Evolutionary conservation across 1,140 invertebrate genomes (phyloP).

Genomic region (Drosophila albomicans): DNA sequence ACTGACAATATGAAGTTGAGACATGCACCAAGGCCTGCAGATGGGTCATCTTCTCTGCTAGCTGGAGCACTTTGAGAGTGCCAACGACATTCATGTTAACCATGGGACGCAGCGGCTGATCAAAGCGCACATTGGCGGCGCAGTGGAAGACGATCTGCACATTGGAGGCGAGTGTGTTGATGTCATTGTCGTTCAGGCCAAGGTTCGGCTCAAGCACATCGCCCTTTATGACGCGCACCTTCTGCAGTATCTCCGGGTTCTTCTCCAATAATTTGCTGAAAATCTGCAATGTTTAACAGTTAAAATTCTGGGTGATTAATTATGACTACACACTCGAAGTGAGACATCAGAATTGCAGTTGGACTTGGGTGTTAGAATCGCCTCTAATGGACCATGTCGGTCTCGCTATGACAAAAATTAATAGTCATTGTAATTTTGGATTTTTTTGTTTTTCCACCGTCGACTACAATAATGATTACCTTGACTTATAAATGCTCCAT

Average conservation of each 20-base stretch:
- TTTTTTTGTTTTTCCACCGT: slow-evolving; percentile 38
- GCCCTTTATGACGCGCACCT: slow-evolving; percentile 92
- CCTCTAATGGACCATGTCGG: slow-evolving; percentile 55
- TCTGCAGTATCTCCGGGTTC: slow-evolving; percentile 88
- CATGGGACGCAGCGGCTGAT: slow-evolving; percentile 91
- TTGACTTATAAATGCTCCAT: slow-evolving; percentile 75
- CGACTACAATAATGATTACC: slow-evolving; percentile 65
- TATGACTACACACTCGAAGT: slow-evolving; percentile 16
- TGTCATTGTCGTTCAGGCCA: slow-evolving; percentile 89
- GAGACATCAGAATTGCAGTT: slow-evolving; percentile 24
- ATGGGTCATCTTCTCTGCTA: slow-evolving; percentile 89
- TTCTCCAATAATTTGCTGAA: slow-evolving; percentile 89
- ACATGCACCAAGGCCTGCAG: slow-evolving; percentile 91
- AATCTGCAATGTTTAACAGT: slow-evolving; percentile 86
- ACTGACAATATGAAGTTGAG: slow-evolving; percentile 93
- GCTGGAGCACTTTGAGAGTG: slow-evolving; percentile 88
- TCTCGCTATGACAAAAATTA: slow-evolving; percentile 55
- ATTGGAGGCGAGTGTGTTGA: slow-evolving; percentile 86
- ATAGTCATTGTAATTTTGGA: slow-evolving; percentile 76
- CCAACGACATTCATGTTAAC: slow-evolving; percentile 89
- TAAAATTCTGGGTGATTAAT: slow-evolving; percentile 54
- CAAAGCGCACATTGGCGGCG: slow-evolving; percentile 96
- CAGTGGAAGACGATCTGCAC: slow-evolving; percentile 95
- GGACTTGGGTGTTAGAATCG: slow-evolving; percentile 51
- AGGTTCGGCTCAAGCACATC: slow-evolving; percentile 93